Evolutionary conservation across 92 coral and sea anemone genomes (phyloP).

Genomic region (Parazoanthus atlanticus): DNA sequence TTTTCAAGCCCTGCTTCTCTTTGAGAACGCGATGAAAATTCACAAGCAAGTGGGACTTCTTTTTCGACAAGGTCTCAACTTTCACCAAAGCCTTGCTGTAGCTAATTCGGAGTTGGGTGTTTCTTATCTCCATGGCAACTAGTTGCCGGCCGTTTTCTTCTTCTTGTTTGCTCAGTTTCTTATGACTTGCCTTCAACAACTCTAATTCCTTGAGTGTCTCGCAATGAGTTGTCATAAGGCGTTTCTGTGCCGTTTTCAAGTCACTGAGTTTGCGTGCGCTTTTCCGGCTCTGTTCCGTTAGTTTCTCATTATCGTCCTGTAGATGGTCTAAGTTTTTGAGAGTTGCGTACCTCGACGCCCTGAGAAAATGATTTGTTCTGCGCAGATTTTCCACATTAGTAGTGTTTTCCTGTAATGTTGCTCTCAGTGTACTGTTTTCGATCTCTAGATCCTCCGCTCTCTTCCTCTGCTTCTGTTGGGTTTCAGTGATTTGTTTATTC

Average conservation of each 20-base stretch:
- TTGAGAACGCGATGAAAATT: conserved; percentile 35
- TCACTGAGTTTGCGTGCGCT: conserved; percentile 8
- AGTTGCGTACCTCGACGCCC: conserved; percentile 26
- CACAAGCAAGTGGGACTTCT: conserved; percentile 41
- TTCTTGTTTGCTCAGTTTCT: not conserved
- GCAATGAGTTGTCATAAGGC: conserved; percentile 18
- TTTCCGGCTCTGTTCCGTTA: not conserved
- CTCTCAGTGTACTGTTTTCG: conserved; percentile 6
- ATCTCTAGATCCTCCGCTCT: not conserved
- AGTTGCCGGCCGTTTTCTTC: not conserved
- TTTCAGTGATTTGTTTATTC: conserved; percentile 3
- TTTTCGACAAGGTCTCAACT: conserved; percentile 30
- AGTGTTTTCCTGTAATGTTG: not conserved
- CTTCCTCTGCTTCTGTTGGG: not conserved
- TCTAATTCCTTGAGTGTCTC: conserved; percentile 21
- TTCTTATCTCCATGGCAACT: conserved; percentile 23
- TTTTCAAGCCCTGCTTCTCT: conserved; percentile 30
- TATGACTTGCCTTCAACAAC: conserved; percentile 16
- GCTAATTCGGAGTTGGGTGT: conserved; percentile 35
- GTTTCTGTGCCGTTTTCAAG: conserved; percentile 29
- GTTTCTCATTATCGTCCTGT: not conserved
- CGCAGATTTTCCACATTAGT: not conserved
- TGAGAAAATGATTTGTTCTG: conserved; percentile 19
- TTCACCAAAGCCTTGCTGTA: conserved; percentile 29
- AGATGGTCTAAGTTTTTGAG: not conserved